These are phyloP conservation scores for Echeneis naucrates DNA, from an alignment of 2,797 vertebrate genomes.

Conservation along the genomic window DNA sequence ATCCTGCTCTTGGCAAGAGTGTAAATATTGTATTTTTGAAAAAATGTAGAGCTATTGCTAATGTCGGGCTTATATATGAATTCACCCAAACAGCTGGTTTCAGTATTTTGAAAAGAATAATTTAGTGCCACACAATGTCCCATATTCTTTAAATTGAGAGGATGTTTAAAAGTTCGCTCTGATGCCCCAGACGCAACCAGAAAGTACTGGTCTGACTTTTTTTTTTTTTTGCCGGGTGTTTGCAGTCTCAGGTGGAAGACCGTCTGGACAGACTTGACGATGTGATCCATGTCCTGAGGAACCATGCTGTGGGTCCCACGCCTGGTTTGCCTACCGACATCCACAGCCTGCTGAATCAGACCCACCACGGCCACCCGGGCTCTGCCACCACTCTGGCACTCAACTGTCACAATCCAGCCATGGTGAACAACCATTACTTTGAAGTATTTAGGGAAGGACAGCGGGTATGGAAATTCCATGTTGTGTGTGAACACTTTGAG, in stretches of 20 bases:
- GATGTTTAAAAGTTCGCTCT: not conserved
- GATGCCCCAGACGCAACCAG: not conserved
- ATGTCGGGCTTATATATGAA: not conserved
- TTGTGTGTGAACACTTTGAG: conserved; percentile 19
- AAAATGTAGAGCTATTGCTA: not conserved
- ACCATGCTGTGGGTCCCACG: conserved; percentile 95
- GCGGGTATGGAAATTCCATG: conserved; percentile 37
- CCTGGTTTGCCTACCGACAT: conserved; percentile 87
- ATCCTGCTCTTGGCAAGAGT: not conserved
- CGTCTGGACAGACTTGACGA: conserved; percentile 96
- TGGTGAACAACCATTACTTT: conserved; percentile 86
- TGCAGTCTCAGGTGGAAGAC: conserved; percentile 94
- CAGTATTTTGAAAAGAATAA: not conserved
- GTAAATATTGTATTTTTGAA: not conserved
- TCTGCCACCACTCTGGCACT: conserved; percentile 53
- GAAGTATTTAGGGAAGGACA: conserved; percentile 69
- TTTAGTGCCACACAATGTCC: not conserved
- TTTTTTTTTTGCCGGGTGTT: not conserved
- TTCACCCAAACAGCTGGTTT: not conserved
- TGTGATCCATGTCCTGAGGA: conserved; percentile 95
- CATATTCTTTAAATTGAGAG: not conserved
- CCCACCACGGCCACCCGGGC: conserved; percentile 76
- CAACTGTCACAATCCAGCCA: conserved; percentile 77
- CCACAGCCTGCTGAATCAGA: conserved; percentile 84
- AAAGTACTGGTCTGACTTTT: not conserved